These are phyloP conservation scores for Mesoligia furuncula DNA, from an alignment of 2,888 invertebrate species.

Conservation along the genomic window DNA sequence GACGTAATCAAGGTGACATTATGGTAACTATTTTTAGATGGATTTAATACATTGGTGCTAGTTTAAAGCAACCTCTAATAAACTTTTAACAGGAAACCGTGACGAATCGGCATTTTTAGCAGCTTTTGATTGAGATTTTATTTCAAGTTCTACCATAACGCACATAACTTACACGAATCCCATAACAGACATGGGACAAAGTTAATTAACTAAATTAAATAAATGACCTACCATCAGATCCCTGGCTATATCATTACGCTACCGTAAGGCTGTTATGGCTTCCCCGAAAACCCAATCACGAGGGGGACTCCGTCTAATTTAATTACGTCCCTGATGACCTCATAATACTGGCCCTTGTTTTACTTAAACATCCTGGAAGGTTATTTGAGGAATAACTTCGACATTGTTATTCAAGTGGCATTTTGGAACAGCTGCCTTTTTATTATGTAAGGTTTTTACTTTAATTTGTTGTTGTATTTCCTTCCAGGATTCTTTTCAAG, in stretches of 20 bases:
- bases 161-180: neutral
- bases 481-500: neutral
- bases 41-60: neutral
- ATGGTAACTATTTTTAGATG: too few relatives aligned
- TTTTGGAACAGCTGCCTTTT: constrained; percentile 49
- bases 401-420: constrained; percentile 70
- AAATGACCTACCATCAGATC: constrained; percentile 45
- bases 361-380: constrained; percentile 60
- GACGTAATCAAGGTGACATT: too few relatives aligned
- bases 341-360: constrained; percentile 76
- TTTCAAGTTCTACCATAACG: neutral
- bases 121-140: neutral
- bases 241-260: constrained; percentile 52
- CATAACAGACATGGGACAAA: neutral
- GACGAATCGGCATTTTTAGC: neutral
- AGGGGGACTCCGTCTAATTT: constrained; percentile 78
- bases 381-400: constrained; percentile 73
- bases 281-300: constrained; percentile 70
- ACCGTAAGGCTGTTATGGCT: constrained; percentile 35
- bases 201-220: constrained; percentile 40
- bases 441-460: neutral
- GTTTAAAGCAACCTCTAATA: too few relatives aligned
- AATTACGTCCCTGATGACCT: constrained; percentile 82
- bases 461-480: neutral
- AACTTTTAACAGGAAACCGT: too few relatives aligned